A percentile compares a stretch with the other conserved stretches of the same genome.
These are phyloP conservation scores for Stramonita haemastoma DNA, from an alignment of 2,888 invertebrate genomes.

Conservation along the genomic window DNA sequence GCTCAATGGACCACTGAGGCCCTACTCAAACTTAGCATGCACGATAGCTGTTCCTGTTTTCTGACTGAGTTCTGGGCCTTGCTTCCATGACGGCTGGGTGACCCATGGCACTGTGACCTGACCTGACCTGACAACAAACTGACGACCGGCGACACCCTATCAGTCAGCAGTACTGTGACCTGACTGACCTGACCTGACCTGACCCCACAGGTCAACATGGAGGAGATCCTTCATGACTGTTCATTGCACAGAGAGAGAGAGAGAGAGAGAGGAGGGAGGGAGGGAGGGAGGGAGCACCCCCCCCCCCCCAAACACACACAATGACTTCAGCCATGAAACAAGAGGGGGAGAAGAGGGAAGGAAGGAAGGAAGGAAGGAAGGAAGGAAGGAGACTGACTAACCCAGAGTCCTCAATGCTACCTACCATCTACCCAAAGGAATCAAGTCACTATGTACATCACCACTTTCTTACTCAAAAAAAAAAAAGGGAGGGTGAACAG, in stretches of 20 bases:
- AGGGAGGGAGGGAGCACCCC: too few species aligned
- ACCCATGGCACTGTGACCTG: neutral
- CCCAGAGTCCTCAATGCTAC: neutral
- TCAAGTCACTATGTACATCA: conserved; percentile 3
- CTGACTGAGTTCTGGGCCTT: too few species aligned
- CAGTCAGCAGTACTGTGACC: conserved; percentile 8
- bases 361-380: neutral
- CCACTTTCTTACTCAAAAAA: neutral
- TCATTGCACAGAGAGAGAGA: neutral
- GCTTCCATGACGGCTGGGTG: too few species aligned
- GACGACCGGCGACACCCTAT: neutral
- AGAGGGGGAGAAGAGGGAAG: neutral
- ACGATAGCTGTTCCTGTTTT: too few species aligned
- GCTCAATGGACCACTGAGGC: too few species aligned
- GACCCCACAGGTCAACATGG: neutral
- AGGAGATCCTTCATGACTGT: neutral
- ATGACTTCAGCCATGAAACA: neutral
- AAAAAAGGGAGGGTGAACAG: too few species aligned
- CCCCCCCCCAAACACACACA: neutral
- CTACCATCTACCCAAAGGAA: conserved; percentile 1
- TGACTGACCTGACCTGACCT: neutral
- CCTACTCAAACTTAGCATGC: too few species aligned
- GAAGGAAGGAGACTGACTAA: neutral
- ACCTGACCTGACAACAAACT: neutral
- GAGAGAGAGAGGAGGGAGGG: too few species aligned